Evolutionary conservation across 2,888 invertebrate genomes (phyloP).

Genomic region (Lycaena phlaeas): DNA sequence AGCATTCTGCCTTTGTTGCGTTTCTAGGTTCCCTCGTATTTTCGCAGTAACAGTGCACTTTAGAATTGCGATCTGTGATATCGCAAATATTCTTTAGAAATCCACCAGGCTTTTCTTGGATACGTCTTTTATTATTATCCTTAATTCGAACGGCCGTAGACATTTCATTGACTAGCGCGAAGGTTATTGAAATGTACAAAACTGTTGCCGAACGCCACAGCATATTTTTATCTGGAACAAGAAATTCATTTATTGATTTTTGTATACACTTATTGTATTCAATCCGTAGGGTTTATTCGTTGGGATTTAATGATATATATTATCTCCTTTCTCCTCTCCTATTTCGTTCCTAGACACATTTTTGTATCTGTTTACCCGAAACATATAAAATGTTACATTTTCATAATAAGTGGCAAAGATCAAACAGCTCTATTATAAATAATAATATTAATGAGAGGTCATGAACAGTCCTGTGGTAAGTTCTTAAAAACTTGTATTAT

Average conservation of each 20-base stretch:
- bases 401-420: too few species aligned
- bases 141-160: slow-evolving; percentile 59
- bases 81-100: slow-evolving; percentile 73
- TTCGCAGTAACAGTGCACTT: slow-evolving; percentile 35
- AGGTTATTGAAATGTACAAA: slow-evolving; percentile 55
- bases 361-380: too few species aligned
- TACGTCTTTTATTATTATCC: slow-evolving; percentile 54
- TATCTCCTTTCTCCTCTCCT: too few species aligned
- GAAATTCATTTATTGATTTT: not conserved
- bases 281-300: too few species aligned
- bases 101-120: slow-evolving; percentile 57
- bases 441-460: too few species aligned
- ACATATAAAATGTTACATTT: too few species aligned
- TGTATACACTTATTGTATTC: too few species aligned
- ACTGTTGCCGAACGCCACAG: slow-evolving; percentile 48
- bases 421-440: too few species aligned
- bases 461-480: too few species aligned
- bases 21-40: slow-evolving; percentile 63
- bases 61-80: slow-evolving; percentile 65
- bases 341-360: too few species aligned
- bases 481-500: too few species aligned
- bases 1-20: slow-evolving; percentile 58
- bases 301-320: too few species aligned
- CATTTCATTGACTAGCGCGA: slow-evolving; percentile 60
- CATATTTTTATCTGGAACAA: slow-evolving; percentile 32